Percentiles rank a stretch among this genome's conserved stretches.
These are phyloP conservation scores for Gastrophysa polygoni DNA, from an alignment of 2,888 invertebrate species.

Conservation along the genomic window DNA sequence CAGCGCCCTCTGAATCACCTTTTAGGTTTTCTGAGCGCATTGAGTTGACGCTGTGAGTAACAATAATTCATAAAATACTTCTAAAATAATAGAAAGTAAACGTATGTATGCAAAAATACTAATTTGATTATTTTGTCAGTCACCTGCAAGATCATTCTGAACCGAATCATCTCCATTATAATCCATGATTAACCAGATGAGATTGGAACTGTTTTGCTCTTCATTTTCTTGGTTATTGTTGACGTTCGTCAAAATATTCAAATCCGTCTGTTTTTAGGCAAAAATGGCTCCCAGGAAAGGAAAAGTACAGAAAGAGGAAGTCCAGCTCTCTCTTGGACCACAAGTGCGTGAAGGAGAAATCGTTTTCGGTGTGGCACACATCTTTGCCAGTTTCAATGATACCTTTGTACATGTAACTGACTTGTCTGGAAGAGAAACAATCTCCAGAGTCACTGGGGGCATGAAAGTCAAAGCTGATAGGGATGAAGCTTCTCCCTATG, in stretches of 20 bases:
- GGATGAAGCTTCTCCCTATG: conserved; percentile 99
- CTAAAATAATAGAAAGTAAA: neutral
- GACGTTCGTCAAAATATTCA: conserved; percentile 8
- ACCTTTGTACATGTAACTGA: conserved; percentile 99
- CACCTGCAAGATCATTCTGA: neutral
- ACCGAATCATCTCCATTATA: neutral
- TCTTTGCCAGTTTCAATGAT: conserved; percentile 99
- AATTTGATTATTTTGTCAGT: neutral
- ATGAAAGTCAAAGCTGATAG: conserved; percentile 99
- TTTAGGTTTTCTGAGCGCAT: too few relatives aligned
- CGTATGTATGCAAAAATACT: neutral
- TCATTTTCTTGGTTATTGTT: conserved; percentile 22
- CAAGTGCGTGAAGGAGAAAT: conserved; percentile 97
- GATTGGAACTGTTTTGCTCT: neutral
- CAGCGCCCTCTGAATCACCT: conserved; percentile 1
- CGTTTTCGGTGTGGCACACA: conserved; percentile 99
- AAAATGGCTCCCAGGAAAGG: conserved; percentile 97
- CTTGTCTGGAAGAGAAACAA: conserved; percentile 95
- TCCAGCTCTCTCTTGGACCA: conserved; percentile 93
- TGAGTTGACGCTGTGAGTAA: too few relatives aligned
- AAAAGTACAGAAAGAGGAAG: conserved; percentile 96
- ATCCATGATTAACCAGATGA: neutral
- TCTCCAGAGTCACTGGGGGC: conserved; percentile 93
- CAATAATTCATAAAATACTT: too few relatives aligned
- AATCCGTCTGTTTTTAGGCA: conserved; percentile 25